Evolutionary conservation across 2,888 invertebrate genomes (phyloP).

Genomic region (Callinectes sapidus): DNA sequence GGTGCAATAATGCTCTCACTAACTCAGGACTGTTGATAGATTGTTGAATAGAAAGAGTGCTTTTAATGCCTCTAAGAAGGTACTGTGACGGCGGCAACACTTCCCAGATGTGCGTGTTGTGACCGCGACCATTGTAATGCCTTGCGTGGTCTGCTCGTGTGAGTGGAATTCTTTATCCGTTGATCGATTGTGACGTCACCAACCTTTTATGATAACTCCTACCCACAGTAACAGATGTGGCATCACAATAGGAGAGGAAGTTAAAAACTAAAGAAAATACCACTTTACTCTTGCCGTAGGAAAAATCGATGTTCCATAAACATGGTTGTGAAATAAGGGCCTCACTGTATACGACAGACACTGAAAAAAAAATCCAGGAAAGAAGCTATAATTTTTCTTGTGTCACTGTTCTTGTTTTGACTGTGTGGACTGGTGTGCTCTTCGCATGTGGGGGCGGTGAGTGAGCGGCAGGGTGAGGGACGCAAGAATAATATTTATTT

Average conservation of each 20-base stretch:
- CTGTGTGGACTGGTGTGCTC: not conserved
- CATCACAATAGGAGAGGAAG: too few relatives aligned
- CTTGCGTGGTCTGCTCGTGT: not conserved
- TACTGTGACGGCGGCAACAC: not conserved
- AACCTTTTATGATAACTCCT: too few relatives aligned
- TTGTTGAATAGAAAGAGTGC: not conserved
- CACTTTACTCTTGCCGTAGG: too few relatives aligned
- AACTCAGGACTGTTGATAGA: not conserved
- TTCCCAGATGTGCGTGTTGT: not conserved
- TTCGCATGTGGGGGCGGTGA: not conserved
- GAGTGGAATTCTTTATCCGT: not conserved
- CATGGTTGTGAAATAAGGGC: too few relatives aligned
- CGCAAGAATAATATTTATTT: not conserved
- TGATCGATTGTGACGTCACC: not conserved
- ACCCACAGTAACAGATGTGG: too few relatives aligned
- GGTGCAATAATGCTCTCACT: not conserved
- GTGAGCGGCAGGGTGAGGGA: not conserved
- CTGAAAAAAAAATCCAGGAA: not conserved
- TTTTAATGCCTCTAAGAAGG: not conserved
- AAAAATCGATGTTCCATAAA: too few relatives aligned
- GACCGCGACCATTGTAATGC: not conserved
- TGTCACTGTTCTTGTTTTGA: not conserved
- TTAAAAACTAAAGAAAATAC: too few relatives aligned
- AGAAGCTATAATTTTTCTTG: not conserved
- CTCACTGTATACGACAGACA: not conserved